phyloP scores from a whole-genome alignment of 2,113 vertebrate species.

The Eupsittula cactorum region DNA sequence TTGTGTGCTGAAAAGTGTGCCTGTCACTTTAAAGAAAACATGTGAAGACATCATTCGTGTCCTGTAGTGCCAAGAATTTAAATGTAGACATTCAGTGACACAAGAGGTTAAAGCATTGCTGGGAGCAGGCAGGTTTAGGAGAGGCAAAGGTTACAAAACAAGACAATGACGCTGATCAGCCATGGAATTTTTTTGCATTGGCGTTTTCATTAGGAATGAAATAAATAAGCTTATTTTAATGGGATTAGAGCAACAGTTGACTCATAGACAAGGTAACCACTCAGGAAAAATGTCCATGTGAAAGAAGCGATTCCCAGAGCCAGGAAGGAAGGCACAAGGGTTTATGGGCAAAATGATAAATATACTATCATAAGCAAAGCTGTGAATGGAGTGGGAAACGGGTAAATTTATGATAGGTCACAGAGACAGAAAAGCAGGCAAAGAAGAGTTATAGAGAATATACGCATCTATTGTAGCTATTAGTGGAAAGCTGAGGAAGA shows the following conservation, averaged over 20 bases:
- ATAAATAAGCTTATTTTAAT: background rate
- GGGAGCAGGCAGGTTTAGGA: background rate
- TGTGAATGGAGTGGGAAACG: background rate
- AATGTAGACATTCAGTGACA: background rate
- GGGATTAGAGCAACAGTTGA: background rate
- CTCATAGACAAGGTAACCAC: background rate
- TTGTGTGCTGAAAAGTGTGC: background rate
- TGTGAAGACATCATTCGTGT: background rate
- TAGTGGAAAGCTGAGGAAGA: constrained; percentile 6
- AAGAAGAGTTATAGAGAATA: background rate
- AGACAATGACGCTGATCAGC: background rate
- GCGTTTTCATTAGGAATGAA: background rate
- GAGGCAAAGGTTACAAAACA: background rate
- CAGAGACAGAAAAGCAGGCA: background rate
- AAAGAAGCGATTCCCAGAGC: background rate
- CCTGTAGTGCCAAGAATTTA: background rate
- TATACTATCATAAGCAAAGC: background rate
- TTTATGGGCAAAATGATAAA: background rate
- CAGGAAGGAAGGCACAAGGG: background rate
- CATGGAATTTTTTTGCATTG: background rate
- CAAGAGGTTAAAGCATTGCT: background rate
- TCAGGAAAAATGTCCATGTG: background rate
- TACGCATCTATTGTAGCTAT: constrained; percentile 7
- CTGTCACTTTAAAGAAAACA: background rate
- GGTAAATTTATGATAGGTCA: background rate